Conservation (phyloP, 2,888 invertebrate species). For the Drosophila rubida region DNA sequence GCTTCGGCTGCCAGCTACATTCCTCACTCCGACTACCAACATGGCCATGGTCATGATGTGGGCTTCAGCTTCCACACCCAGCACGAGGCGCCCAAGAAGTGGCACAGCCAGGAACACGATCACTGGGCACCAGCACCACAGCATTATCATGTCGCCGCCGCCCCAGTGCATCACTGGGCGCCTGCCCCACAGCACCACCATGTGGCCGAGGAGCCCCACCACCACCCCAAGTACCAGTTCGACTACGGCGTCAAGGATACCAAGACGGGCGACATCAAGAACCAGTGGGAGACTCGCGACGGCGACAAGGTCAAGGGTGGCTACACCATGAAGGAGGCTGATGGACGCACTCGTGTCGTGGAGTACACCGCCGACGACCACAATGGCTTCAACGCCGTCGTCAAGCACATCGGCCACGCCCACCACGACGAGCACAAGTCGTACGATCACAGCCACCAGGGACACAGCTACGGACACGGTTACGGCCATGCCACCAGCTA, state of each 20-base stretch:
- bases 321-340: constrained; percentile 86
- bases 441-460: constrained; percentile 32
- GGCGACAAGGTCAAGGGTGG: constrained; percentile 86
- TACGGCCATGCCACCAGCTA: constrained; percentile 77
- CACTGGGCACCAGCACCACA: constrained; percentile 64
- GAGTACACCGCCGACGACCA: constrained; percentile 86
- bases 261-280: constrained; percentile 86
- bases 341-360: constrained; percentile 86
- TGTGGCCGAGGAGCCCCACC: constrained; percentile 82
- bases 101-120: constrained; percentile 55
- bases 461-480: constrained; percentile 48
- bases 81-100: constrained; percentile 64
- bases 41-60: constrained; percentile 46
- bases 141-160: constrained; percentile 50
- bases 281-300: constrained; percentile 86
- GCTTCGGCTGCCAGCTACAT: constrained; percentile 60
- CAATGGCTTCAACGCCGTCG: constrained; percentile 85
- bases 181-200: constrained; percentile 59
- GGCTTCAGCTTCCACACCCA: constrained; percentile 73
- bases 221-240: constrained; percentile 85
- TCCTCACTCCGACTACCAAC: constrained; percentile 53
- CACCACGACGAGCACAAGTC: constrained; percentile 66
- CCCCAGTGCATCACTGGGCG: constrained; percentile 47
- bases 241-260: constrained; percentile 86
- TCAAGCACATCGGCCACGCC: constrained; percentile 85